Evolutionary conservation across 2,113 vertebrate species (phyloP).

Genomic region (Vulpes ferrilata): DNA sequence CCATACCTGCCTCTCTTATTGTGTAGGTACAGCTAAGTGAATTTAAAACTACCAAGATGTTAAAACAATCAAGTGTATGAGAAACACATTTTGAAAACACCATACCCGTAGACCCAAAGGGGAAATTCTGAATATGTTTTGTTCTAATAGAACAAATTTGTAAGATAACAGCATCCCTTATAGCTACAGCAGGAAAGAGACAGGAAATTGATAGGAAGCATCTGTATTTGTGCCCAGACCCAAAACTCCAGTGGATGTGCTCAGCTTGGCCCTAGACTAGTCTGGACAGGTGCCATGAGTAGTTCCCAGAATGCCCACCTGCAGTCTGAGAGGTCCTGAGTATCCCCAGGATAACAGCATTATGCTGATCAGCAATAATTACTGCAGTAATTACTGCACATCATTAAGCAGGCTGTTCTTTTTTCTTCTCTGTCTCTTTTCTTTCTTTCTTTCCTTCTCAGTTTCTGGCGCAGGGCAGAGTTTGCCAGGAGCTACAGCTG

Average conservation of each 20-base stretch:
- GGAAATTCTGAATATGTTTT: conserved; percentile 25
- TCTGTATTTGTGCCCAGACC: background rate
- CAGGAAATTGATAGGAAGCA: background rate
- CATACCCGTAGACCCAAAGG: background rate
- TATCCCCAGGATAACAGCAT: background rate
- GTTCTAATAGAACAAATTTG: background rate
- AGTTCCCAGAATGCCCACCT: background rate
- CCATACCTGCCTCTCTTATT: background rate
- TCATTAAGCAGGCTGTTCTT: background rate
- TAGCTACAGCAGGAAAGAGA: background rate
- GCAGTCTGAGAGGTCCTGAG: background rate
- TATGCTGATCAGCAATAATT: background rate
- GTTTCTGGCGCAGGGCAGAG: background rate
- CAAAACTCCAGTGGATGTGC: background rate
- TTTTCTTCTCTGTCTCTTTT: background rate
- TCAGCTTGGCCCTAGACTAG: background rate
- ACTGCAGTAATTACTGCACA: background rate
- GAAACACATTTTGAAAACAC: conserved; percentile 17
- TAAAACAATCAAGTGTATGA: background rate
- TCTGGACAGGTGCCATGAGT: background rate
- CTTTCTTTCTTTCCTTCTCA: background rate
- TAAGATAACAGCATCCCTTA: conserved; percentile 1
- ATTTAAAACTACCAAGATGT: background rate
- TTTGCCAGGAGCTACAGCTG: background rate
- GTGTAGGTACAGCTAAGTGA: background rate